These are phyloP conservation scores for Sardina pilchardus DNA, from an alignment of 2,113 vertebrate species.

Conservation along the genomic window DNA sequence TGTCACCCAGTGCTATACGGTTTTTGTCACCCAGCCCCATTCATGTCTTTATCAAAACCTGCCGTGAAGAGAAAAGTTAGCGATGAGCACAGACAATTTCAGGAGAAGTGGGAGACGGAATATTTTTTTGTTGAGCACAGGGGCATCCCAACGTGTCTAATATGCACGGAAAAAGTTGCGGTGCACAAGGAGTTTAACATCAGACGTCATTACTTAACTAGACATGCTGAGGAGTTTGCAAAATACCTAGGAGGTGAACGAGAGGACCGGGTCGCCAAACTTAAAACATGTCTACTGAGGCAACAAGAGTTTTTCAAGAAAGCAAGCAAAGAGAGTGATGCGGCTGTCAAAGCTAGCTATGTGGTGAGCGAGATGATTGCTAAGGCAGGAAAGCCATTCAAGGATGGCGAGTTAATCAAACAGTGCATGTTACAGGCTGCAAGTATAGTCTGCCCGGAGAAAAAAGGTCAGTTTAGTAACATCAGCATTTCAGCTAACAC, in stretches of 20 bases:
- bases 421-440: conserved; percentile 32
- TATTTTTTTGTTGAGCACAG: conserved; percentile 40
- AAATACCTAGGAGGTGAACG: conserved; percentile 23
- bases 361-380: conserved; percentile 39
- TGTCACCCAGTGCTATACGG: no score
- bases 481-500: conserved; percentile 37
- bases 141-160: conserved; percentile 36
- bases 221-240: conserved; percentile 22
- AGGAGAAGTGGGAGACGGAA: conserved; percentile 38
- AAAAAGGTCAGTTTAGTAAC: conserved; percentile 29
- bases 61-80: conserved; percentile 29
- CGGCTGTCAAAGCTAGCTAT: conserved; percentile 36
- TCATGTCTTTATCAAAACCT: conserved; percentile 24
- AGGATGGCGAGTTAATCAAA: conserved; percentile 18
- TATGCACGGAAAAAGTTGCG: conserved; percentile 36
- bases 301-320: conserved; percentile 38
- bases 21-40: no score
- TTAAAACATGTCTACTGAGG: conserved; percentile 27
- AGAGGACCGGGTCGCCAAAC: conserved; percentile 6
- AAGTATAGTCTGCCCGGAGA: conserved; percentile 22
- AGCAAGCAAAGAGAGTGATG: conserved; percentile 29
- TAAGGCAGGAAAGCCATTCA: conserved; percentile 37
- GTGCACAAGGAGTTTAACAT: conserved; percentile 13
- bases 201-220: conserved; percentile 40
- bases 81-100: conserved; percentile 43